Evolutionary conservation across 2,888 invertebrate species (phyloP), one percentile per base, ranked within the genome.

Genomic region (Sipha maydis): DNA sequence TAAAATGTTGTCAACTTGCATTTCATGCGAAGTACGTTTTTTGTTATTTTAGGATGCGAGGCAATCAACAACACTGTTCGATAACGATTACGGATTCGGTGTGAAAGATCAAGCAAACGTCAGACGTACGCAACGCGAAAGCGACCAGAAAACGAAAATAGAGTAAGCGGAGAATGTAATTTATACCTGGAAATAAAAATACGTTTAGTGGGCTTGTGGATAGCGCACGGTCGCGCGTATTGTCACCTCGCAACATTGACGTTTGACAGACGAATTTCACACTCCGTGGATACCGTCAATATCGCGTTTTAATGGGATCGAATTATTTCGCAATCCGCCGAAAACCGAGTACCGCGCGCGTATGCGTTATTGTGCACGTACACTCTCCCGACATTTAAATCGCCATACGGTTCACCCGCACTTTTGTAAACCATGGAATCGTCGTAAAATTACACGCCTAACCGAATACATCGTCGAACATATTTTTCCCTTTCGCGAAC

Each of bases 391-490:
- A 56, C 19, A n/a, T 54, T 38, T 14, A 80, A 28, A 38, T 28
- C 80, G 5, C n/a, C n/a, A 69, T 48, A 11, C 2, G 48, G 48
- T 28, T 28, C 69, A 11, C 61, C 25, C 11, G 11, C 21, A 0
- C 9, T 31, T 21, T 54, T 7, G 19, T 31, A 21, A 9, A 11
- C 14, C 31, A 31, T 21, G 17, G 4, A n/a, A 78, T 8, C 31
- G 54, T 78, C 54, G 41, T 34, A 34, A 78, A 78, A 48, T 78
- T 78, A 56, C 54, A 25, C n/a, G n/a, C n/a, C 54, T 31, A 78
- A 78, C 28, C 41, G 61, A 61, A 61, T 21, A 21, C 5, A 25
- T 0, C 25, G 61, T 9, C 1, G 25, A 25, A 31, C 25, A 82
- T 8, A 48, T 41, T 56, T 54, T 31, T 78, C 25, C 25, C 79